Percentiles rank a stretch among this genome's conserved stretches.
Conservation (phyloP, 2,113 vertebrate species). For the Felis chaus region DNA sequence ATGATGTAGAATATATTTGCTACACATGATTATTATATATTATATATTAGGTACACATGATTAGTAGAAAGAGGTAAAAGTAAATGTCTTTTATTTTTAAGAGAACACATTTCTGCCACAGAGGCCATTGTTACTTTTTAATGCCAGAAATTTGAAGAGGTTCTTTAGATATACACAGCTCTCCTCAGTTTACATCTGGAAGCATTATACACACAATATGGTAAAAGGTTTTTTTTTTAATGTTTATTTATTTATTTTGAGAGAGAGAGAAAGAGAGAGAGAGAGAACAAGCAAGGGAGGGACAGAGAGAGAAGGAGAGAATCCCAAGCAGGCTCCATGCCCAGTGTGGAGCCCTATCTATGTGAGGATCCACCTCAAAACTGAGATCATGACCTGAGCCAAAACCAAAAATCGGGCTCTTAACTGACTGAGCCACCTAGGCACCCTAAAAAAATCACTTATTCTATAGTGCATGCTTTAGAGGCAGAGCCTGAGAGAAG, state of each 20-base stretch:
- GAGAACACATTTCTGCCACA: not conserved
- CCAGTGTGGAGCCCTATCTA: too few species aligned
- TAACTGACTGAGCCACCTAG: too few species aligned
- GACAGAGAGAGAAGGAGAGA: too few species aligned
- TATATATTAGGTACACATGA: not conserved
- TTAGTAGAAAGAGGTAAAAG: not conserved
- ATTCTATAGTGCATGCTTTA: not conserved
- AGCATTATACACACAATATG: not conserved
- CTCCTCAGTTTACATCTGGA: not conserved
- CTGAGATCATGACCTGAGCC: too few species aligned
- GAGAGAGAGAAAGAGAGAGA: too few species aligned
- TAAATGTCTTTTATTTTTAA: not conserved
- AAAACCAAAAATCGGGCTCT: too few species aligned
- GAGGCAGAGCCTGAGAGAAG: not conserved
- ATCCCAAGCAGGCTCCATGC: too few species aligned
- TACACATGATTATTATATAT: not conserved
- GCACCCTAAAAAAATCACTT: not conserved
- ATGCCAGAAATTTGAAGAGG: not conserved
- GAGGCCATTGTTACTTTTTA: not conserved
- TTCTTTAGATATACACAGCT: not conserved
- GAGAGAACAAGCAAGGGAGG: too few species aligned
- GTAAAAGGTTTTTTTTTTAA: not conserved
- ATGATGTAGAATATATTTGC: not conserved
- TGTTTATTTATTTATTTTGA: too few species aligned
- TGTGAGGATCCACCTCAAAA: too few species aligned